Percentiles rank a stretch among this genome's conserved stretches.
These are phyloP conservation scores for Lasius fuliginosus DNA, from an alignment of 2,888 invertebrate species.

Conservation along the genomic window DNA sequence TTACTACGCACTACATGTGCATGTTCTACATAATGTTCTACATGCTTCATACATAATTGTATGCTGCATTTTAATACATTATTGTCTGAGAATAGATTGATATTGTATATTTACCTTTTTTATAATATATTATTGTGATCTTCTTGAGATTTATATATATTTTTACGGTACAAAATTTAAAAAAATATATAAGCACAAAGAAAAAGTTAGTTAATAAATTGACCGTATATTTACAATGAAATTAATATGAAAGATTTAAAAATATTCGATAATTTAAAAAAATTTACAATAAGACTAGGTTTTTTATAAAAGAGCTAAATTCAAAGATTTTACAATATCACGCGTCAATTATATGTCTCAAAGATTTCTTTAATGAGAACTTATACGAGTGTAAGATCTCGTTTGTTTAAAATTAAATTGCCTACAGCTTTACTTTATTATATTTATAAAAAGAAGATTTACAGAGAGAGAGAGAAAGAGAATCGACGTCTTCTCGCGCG, in stretches of 20 bases:
- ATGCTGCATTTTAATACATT: slow-evolving; percentile 20
- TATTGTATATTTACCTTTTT: neutral
- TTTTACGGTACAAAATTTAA: neutral
- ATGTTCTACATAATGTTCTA: too few relatives aligned
- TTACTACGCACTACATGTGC: neutral
- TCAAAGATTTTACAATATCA: neutral
- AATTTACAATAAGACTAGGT: neutral
- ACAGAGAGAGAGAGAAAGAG: neutral
- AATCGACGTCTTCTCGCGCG: neutral
- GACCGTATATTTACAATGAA: neutral
- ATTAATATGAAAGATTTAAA: neutral
- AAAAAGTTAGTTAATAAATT: neutral
- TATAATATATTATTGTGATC: neutral
- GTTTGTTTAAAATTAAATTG: slow-evolving; percentile 9
- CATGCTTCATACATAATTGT: slow-evolving; percentile 4
- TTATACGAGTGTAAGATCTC: neutral
- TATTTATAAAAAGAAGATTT: slow-evolving; percentile 7
- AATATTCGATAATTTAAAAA: neutral
- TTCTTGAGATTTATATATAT: slow-evolving; percentile 1
- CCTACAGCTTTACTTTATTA: neutral
- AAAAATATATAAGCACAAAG: neutral
- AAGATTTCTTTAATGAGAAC: neutral
- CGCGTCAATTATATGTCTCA: neutral
- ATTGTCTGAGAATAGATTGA: slow-evolving; percentile 6
- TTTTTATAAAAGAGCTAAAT: neutral